A percentile compares a stretch with the other conserved stretches of the same genome.
Evolutionary conservation across 64 coral and sea anemone species (phyloP).

Genomic region (Platygyra sinensis): DNA sequence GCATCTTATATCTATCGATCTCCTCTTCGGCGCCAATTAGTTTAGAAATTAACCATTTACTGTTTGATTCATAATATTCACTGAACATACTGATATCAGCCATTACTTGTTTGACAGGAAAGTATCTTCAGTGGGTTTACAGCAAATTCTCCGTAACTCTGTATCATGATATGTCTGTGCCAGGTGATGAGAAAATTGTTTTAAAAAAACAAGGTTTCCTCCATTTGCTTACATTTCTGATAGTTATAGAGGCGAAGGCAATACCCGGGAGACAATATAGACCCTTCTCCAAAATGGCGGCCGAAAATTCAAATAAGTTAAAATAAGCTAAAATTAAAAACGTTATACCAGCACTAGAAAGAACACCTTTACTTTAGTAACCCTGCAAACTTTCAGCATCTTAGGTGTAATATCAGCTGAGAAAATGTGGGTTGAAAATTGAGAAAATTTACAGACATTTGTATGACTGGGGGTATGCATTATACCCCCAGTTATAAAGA

Average conservation of each 20-base stretch:
- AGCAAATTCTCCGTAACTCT: slow-evolving; percentile 34
- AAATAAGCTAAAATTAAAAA: too few relatives aligned
- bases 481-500: too few relatives aligned
- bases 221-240: not conserved
- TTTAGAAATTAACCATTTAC: not conserved
- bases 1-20: not conserved
- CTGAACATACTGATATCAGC: slow-evolving; percentile 9
- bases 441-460: too few relatives aligned
- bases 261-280: too few relatives aligned
- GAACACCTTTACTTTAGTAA: too few relatives aligned
- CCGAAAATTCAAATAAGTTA: too few relatives aligned
- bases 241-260: not conserved
- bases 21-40: not conserved
- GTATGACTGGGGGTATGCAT: too few relatives aligned
- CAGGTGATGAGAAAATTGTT: slow-evolving; percentile 2
- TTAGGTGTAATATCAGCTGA: too few relatives aligned
- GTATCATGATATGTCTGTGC: slow-evolving; percentile 5
- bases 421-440: too few relatives aligned
- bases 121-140: not conserved
- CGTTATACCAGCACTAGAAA: too few relatives aligned
- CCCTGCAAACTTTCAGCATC: too few relatives aligned
- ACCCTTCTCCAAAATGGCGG: too few relatives aligned
- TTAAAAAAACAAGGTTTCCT: not conserved
- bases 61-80: slow-evolving; percentile 13
- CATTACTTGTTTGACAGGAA: slow-evolving; percentile 12